Evolutionary conservation across 2,888 invertebrate species (phyloP).

Genomic region (Cheilosia vulpina): DNA sequence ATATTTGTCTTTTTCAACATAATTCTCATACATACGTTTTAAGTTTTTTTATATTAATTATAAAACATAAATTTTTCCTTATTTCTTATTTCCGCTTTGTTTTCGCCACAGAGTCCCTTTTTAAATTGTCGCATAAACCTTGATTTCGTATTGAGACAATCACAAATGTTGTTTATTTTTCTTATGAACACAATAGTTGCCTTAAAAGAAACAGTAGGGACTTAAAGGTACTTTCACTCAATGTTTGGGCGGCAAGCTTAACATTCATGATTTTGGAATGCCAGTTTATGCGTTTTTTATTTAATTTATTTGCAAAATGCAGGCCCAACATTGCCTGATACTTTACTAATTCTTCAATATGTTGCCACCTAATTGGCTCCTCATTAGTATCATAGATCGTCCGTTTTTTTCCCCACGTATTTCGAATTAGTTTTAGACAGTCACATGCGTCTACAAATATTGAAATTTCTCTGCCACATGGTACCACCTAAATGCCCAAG

Average conservation of each 20-base stretch:
- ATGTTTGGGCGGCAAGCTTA: slow-evolving; percentile 7
- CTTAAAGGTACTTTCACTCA: slow-evolving; percentile 17
- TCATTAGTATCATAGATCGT: too few relatives aligned
- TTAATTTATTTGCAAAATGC: too few relatives aligned
- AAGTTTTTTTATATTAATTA: background rate
- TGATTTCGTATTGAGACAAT: slow-evolving; percentile 11
- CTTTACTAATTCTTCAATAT: too few relatives aligned
- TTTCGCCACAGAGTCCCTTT: background rate
- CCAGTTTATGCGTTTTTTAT: background rate
- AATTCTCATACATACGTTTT: background rate
- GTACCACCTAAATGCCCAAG: too few relatives aligned
- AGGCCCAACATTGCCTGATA: too few relatives aligned
- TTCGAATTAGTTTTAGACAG: too few relatives aligned
- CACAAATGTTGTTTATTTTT: slow-evolving; percentile 14
- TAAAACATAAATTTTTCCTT: background rate
- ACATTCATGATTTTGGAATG: slow-evolving; percentile 4
- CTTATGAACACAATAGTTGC: background rate
- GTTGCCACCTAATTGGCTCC: too few relatives aligned
- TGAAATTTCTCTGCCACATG: too few relatives aligned
- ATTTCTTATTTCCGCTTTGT: slow-evolving; percentile 2
- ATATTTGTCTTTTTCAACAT: background rate
- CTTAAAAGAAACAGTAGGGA: background rate
- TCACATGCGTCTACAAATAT: too few relatives aligned
- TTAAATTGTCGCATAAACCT: background rate
- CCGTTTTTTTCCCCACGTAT: too few relatives aligned